Base-by-base conservation (phyloP, 2,888 invertebrate species). In the Acholoe squamosa region DNA sequence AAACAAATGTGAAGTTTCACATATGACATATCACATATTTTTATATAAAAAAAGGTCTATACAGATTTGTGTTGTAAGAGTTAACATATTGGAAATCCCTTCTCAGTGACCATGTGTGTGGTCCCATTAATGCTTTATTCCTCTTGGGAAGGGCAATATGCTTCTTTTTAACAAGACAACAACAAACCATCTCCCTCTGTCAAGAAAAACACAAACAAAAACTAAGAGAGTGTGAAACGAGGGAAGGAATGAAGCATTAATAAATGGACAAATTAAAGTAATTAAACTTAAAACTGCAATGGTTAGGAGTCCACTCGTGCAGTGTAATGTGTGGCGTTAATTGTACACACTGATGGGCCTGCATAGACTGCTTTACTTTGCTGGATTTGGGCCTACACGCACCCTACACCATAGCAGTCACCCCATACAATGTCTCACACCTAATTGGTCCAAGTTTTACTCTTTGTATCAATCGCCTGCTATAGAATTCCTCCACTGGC, bases 361-460 rank as follows among this genome's bases (percentile, higher is more conserved):
- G 3, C 80, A 80, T 43, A 19, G 33, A 0, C 80, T 43, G 22
- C 71, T 16, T 28, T 71, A 71, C 71, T 71, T 71, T 71, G 5
- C 71, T 71, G 25, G 28, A 1, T 61, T 7, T 61, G 61, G 14
- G 31, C 25, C 76, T 76, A 76, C 76, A 76, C 25, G 22, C 80
- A 80, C 43, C 22, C 80, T 43, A 80, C 80, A 43, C 80, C 22
- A 80, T 43, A 80, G 34, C 80, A 14, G 34, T 43, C 76, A 7
- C 10, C 31, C 10, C 31, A 80, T 3, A 33, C 80, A 33, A 80
- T 43, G 80, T 34, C 33, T 16, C 33, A 43, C 43, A 43, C 80
- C 43, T 80, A 80, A 80, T 80, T 80, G 80, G 80, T 33, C 34
- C 34, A n/a, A 33, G 80, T 80, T 33, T 80, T 43, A 80, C 34